phyloP scores from a whole-genome alignment of 2,888 invertebrate genomes.

The Electrophaes corylata region DNA sequence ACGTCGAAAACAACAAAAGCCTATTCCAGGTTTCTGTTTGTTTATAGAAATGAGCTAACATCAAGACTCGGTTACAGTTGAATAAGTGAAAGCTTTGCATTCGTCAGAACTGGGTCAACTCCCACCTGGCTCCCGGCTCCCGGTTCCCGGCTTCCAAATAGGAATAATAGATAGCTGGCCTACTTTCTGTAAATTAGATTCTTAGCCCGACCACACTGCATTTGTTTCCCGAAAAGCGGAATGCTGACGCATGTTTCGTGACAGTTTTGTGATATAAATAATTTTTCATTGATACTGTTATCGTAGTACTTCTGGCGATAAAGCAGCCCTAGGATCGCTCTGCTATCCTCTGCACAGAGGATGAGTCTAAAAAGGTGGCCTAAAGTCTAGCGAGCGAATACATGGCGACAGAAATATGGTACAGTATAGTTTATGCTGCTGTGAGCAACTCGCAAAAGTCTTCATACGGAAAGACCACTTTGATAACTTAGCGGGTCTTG shows the following conservation, averaged over 20 bases:
- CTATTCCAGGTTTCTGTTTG: background rate
- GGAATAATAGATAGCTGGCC: constrained; percentile 19
- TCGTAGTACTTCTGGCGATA: too few relatives aligned
- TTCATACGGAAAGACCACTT: too few relatives aligned
- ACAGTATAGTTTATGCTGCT: too few relatives aligned
- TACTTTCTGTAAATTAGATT: constrained; percentile 22
- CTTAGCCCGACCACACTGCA: background rate
- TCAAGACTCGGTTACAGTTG: constrained; percentile 8
- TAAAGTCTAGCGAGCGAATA: too few relatives aligned
- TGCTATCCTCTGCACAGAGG: too few relatives aligned
- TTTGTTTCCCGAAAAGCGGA: background rate
- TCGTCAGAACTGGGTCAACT: constrained; percentile 13
- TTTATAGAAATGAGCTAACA: constrained; percentile 2
- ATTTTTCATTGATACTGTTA: too few relatives aligned
- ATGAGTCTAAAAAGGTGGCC: too few relatives aligned
- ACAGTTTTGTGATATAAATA: background rate
- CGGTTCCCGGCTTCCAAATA: constrained; percentile 7
- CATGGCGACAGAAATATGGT: too few relatives aligned
- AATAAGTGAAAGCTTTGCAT: constrained; percentile 23
- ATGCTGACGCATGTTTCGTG: background rate
- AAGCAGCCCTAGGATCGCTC: too few relatives aligned
- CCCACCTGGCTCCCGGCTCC: constrained; percentile 7
- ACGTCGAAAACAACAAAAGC: background rate
- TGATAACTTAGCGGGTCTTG: too few relatives aligned
- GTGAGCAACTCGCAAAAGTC: too few relatives aligned